Evolutionary conservation across 2,113 vertebrate genomes (phyloP).

Genomic region (Cygnus buccinator): DNA sequence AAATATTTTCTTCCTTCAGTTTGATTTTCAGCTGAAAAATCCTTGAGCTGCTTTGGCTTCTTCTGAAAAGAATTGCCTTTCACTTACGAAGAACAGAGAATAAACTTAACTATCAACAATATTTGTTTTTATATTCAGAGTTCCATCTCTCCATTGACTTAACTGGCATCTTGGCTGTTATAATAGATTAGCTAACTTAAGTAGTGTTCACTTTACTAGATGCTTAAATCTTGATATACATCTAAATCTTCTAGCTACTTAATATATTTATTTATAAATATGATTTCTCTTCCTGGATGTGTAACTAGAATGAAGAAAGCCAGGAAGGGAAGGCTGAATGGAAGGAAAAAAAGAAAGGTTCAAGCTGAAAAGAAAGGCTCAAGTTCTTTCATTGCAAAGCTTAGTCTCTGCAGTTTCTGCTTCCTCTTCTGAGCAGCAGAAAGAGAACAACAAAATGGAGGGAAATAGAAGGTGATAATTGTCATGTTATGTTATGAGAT

Average conservation of each 20-base stretch:
- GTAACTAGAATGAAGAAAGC: not conserved
- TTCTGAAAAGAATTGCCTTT: not conserved
- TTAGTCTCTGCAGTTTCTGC: not conserved
- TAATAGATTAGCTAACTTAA: not conserved
- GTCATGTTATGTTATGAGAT: not conserved
- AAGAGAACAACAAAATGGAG: not conserved
- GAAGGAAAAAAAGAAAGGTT: not conserved
- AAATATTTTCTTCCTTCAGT: not conserved
- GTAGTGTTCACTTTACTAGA: not conserved
- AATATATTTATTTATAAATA: not conserved
- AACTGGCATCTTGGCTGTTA: not conserved
- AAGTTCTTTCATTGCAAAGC: not conserved
- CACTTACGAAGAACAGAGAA: not conserved
- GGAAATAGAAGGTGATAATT: not conserved
- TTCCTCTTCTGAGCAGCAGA: not conserved
- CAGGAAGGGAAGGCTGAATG: not conserved
- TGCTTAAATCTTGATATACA: not conserved
- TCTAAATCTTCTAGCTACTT: not conserved
- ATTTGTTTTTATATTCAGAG: not conserved
- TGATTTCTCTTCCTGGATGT: not conserved
- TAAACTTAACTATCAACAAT: not conserved
- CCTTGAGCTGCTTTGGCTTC: not conserved
- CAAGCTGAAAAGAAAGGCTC: not conserved
- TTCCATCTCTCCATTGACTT: not conserved
- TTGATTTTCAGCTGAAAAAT: not conserved